These are phyloP conservation scores for Muschampia plurimacula DNA, from an alignment of 2,888 invertebrate species.

Conservation along the genomic window DNA sequence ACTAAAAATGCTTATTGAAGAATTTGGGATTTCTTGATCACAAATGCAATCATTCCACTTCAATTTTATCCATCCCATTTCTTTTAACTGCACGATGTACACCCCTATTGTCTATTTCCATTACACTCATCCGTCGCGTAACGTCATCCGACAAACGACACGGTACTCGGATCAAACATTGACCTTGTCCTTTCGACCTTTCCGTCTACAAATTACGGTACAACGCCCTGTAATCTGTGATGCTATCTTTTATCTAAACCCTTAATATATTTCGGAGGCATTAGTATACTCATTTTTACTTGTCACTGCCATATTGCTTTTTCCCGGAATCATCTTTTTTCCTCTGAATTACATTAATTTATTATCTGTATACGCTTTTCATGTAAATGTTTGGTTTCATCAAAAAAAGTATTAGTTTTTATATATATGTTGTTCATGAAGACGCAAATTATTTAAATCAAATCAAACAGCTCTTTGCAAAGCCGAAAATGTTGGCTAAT, in stretches of 20 bases:
- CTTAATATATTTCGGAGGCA: slow-evolving; percentile 20
- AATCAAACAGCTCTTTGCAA: too few relatives aligned
- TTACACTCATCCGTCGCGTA: slow-evolving; percentile 32
- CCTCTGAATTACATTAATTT: neutral
- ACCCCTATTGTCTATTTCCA: slow-evolving; percentile 29
- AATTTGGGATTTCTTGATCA: neutral
- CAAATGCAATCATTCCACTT: neutral
- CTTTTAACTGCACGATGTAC: neutral
- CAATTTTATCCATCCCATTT: slow-evolving; percentile 6
- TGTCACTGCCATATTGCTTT: slow-evolving; percentile 27
- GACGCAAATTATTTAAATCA: too few relatives aligned
- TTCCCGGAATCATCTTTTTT: neutral
- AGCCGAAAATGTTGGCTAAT: neutral
- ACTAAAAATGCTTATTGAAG: too few relatives aligned
- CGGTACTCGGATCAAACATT: slow-evolving; percentile 22
- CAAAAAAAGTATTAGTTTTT: too few relatives aligned
- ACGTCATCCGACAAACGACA: slow-evolving; percentile 22
- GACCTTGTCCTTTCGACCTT: slow-evolving; percentile 49
- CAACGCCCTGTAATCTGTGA: slow-evolving; percentile 28
- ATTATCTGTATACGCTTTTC: slow-evolving; percentile 11
- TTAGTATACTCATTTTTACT: slow-evolving; percentile 30
- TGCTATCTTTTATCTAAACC: slow-evolving; percentile 29
- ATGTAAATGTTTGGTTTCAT: neutral
- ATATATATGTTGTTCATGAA: too few relatives aligned
- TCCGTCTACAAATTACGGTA: slow-evolving; percentile 29